Evolutionary conservation across 2,888 invertebrate genomes (phyloP), one percentile per base, ranked within the genome.

Genomic region (Netelia virgata): DNA sequence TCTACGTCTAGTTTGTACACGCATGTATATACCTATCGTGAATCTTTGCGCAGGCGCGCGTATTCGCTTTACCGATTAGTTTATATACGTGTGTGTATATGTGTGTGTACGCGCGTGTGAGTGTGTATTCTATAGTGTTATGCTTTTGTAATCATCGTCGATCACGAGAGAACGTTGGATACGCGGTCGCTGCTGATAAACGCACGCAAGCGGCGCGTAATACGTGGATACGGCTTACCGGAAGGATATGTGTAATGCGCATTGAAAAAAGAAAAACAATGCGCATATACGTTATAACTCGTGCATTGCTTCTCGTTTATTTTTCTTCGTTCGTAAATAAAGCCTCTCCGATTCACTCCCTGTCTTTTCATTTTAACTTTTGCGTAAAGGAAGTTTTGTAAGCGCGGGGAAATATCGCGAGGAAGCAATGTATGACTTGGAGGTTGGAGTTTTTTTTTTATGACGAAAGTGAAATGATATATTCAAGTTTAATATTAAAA

Each of bases 141-240:
- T 14, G 14, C 63, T 63, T 63, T 63, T 41, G 36, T n/a, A 66
- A 20, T 47, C 16, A 63, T 63, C 63, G 63, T 23, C 36, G 6
- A 63, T 28, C 36, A 36, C 47, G 5, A 28, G 47, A 47, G 14
- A 47, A 47, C 14, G 47, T 47, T 47, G 47, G 10, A 47, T 47
- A 47, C 11, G 47, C 14, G 2, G 47, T 47, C n/a, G 36, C 63
- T n/a, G 8, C 1, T 43, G 16, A 11, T 57, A 57, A 11, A 57
- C 36, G 20, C 41, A 43, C 14, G 28, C 28, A 28, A 28, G 28
- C 28, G 14, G 11, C 14, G 57, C 57, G 57, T 41, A 57, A 72
- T 43, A 57, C 41, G 57, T 14, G 41, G 20, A 69, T 47, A 47
- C 14, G 14, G 14, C 3, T 47, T 47, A 14, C 47, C 10, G 47